A percentile compares a stretch with the other conserved stretches of the same genome.
phyloP scores from a whole-genome alignment of 2,888 invertebrate species.

The Phortica magna region DNA sequence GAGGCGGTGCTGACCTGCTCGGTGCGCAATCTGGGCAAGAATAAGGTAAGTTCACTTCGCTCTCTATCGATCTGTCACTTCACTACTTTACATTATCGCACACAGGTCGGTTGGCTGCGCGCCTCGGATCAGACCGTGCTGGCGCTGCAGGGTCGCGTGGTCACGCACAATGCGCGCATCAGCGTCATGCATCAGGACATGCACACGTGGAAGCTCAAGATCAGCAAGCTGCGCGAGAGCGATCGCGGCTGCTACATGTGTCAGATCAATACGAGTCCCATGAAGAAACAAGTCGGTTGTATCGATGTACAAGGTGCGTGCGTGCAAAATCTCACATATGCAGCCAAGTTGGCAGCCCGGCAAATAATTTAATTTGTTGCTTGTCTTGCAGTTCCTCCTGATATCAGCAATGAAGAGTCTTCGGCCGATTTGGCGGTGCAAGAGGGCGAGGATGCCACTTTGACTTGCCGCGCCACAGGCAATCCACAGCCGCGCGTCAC shows the following conservation, averaged over 20 bases:
- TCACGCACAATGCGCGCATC: conserved; percentile 90
- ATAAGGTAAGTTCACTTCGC: conserved; percentile 73
- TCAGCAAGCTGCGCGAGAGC: conserved; percentile 88
- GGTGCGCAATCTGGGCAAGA: conserved; percentile 77
- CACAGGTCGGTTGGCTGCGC: conserved; percentile 92
- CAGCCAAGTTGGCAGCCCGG: not conserved
- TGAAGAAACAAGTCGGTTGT: conserved; percentile 93
- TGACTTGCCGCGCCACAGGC: conserved; percentile 89
- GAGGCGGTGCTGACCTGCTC: conserved; percentile 77
- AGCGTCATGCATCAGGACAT: conserved; percentile 89
- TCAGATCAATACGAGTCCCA: conserved; percentile 92
- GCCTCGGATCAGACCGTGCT: conserved; percentile 95
- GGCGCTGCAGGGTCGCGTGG: conserved; percentile 89
- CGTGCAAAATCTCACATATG: not conserved
- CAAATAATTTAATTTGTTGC: not conserved
- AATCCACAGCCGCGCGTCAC: conserved; percentile 87
- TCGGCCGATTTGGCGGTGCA: conserved; percentile 87
- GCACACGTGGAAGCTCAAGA: conserved; percentile 91
- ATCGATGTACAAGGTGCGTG: conserved; percentile 90
- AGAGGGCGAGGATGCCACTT: conserved; percentile 87
- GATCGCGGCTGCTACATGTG: conserved; percentile 95
- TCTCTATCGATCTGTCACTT: not conserved
- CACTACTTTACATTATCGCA: conserved; percentile 40
- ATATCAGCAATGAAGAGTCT: conserved; percentile 86
- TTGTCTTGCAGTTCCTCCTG: conserved; percentile 84